Evolutionary conservation across 2,113 vertebrate genomes (phyloP).

Genomic region (Colossoma macropomum): DNA sequence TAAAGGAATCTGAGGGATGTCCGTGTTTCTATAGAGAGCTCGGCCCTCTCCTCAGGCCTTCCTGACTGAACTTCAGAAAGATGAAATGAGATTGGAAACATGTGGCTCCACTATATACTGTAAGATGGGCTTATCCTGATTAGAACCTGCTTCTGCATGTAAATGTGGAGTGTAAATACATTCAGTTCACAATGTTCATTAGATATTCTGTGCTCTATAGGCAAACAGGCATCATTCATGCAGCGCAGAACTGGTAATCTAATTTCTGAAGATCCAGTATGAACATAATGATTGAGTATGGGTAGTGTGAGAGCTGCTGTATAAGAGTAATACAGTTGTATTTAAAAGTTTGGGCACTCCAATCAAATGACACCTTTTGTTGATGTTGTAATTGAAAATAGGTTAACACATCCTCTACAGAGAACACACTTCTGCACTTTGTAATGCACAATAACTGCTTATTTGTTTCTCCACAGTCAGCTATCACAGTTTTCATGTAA

Average conservation of each 20-base stretch:
- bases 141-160: not conserved
- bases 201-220: not conserved
- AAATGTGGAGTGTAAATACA: not conserved
- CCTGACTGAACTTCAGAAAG: constrained; percentile 33
- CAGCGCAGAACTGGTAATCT: not conserved
- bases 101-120: constrained; percentile 22
- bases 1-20: constrained; percentile 21
- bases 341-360: too few relatives aligned
- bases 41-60: not conserved
- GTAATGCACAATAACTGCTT: too few relatives aligned
- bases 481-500: too few relatives aligned
- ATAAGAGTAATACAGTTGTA: not conserved
- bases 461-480: too few relatives aligned
- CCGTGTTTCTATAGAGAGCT: constrained; percentile 10
- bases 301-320: not conserved
- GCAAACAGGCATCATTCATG: not conserved
- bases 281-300: not conserved
- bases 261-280: not conserved
- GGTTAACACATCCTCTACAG: too few relatives aligned
- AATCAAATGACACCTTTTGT: too few relatives aligned
- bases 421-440: too few relatives aligned
- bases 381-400: too few relatives aligned
- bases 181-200: not conserved
- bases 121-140: not conserved
- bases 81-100: constrained; percentile 40